Evolutionary conservation across 2,113 vertebrate genomes (phyloP).

Genomic region (Alosa alosa): DNA sequence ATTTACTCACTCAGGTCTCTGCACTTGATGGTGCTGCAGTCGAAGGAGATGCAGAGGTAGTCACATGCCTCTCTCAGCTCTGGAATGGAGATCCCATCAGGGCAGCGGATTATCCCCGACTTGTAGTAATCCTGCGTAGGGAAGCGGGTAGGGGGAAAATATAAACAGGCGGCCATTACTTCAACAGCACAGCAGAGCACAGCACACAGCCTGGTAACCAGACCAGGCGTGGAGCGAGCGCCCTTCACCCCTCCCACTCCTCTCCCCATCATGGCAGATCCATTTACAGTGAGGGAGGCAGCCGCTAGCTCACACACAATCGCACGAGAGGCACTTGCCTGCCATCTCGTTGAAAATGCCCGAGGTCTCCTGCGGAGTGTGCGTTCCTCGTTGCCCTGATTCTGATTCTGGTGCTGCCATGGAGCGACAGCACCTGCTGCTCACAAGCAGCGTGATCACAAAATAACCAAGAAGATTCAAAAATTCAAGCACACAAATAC

Average conservation of each 20-base stretch:
- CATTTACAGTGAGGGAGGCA: constrained; percentile 44
- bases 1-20: constrained; percentile 97
- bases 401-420: background rate
- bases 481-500: background rate
- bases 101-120: constrained; percentile 97
- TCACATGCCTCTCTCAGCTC: constrained; percentile 98
- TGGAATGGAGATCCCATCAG: constrained; percentile 98
- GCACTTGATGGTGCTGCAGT: constrained; percentile 98
- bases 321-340: background rate
- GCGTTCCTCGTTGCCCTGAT: background rate
- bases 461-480: background rate
- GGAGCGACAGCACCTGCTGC: background rate
- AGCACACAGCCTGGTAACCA: constrained; percentile 28
- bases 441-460: background rate
- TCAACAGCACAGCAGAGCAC: constrained; percentile 54
- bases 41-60: constrained; percentile 99
- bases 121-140: constrained; percentile 96
- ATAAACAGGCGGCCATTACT: constrained; percentile 68
- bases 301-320: constrained; percentile 17
- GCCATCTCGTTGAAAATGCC: background rate
- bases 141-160: constrained; percentile 33
- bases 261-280: constrained; percentile 20
- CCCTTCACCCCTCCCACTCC: constrained; percentile 4
- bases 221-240: constrained; percentile 43
- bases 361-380: background rate